Evolutionary conservation across 2,888 invertebrate species (phyloP), one percentile per base, ranked within the genome.

Genomic region (Drosophila aldrichi): DNA sequence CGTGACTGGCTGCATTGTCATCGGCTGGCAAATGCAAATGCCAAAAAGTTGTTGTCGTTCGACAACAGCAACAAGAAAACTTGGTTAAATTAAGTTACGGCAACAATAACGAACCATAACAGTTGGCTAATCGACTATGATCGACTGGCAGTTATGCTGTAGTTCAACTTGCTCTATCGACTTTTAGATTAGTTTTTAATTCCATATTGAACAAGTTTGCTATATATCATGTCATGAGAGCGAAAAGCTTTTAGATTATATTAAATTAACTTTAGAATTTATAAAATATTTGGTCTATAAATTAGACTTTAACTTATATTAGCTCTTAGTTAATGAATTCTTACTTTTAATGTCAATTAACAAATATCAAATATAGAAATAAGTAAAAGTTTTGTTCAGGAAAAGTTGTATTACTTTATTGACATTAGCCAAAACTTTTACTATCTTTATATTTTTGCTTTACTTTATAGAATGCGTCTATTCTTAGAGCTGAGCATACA

Each of bases 21-120:
- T 63, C 81, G 65, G 44, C 57, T 60, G 46, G 81, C 69, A 69
- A 81, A 81, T 79, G 82, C 80, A 82, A 81, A 81, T 82, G 79
- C 80, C 80, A 80, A 82, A 74, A 79, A 60, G 60, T 71, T 70
- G 81, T 71, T 66, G 79, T 62, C 48, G 75, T 58, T 57, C 78
- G 75, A 70, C 75, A 63, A 60, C 62, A 72, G 48, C 59, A 61
- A 71, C 67, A 72, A 74, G 38, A 48, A 16, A 48, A 83, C 56
- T 66, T 82, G 70, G 72, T 78, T 70, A 83, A 82, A 81, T 78
- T 71, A 81, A 82, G 74, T 80, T 68, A 70, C 64, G 57, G 16
- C 65, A 69, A 62, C 61, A 67, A 44, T 54, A 55, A 60, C 25
- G 62, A 63, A 18, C 22, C 20, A 29, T 48, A 29, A 55, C 8